Percentiles rank a stretch among this genome's conserved stretches.
Evolutionary conservation across 2,797 vertebrate genomes (phyloP).

Genomic region (Ataeniobius toweri): DNA sequence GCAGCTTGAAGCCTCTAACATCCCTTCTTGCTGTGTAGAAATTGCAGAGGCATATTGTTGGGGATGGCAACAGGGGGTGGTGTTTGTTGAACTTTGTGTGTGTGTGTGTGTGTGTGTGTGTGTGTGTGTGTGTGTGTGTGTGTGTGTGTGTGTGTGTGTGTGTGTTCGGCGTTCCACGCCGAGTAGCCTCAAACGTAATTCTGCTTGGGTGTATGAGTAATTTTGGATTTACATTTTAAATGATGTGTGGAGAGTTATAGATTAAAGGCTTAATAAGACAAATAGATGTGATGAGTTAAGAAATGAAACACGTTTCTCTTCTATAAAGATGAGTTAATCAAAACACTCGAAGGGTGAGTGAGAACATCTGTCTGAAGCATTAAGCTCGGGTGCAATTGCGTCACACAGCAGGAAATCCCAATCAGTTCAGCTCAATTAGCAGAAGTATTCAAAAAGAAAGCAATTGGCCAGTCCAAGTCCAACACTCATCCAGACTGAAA

Average conservation of each 20-base stretch:
- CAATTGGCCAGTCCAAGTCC: neutral
- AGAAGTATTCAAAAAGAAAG: neutral
- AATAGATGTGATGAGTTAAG: neutral
- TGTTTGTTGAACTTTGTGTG: too few species aligned
- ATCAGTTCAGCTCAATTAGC: neutral
- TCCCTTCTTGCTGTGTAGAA: too few species aligned
- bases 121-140: neutral
- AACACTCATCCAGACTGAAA: neutral
- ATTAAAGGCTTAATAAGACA: too few species aligned
- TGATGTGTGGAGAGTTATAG: too few species aligned
- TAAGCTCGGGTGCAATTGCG: neutral
- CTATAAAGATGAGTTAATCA: neutral
- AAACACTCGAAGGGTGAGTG: neutral
- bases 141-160: slow-evolving; percentile 1
- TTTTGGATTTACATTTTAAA: too few species aligned
- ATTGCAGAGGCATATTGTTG: too few species aligned
- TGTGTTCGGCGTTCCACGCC: neutral
- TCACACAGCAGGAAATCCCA: neutral
- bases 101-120: too few species aligned
- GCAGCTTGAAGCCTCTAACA: too few species aligned
- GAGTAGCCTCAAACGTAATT: too few species aligned
- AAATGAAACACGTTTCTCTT: neutral
- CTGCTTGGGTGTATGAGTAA: too few species aligned
- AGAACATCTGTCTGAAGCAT: neutral
- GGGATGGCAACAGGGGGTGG: neutral